Base-by-base conservation (phyloP, 2,797 vertebrate genomes). In the Nyctibius grandis region DNA sequence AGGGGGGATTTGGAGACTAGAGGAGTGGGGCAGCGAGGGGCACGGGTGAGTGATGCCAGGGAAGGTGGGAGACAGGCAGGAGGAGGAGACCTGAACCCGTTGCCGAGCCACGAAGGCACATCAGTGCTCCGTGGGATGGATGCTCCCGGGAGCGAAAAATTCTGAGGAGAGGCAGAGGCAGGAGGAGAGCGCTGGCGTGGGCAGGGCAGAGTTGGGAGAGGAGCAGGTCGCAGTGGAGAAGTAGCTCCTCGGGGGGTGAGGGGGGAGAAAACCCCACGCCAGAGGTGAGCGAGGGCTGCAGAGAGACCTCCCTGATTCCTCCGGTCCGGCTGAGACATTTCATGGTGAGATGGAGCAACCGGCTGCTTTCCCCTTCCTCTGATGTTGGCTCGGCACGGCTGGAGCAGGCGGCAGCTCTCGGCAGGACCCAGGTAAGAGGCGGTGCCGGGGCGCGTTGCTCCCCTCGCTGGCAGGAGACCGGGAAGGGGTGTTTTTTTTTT, bases 401-500 rank as follows among this genome's bases (percentile, higher is more conserved):
- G 94, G 88, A 93, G 91, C 92, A 91, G 94, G 93, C 78, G 72
- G 93, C 94, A 95, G 84, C 93, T 91, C 92, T 95, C 95, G 48
- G 92, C 95, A 90, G 76, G 89, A 96, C 88, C 51, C 67, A 76
- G 97, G 97, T 97, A 97, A 97, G 97, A 96, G 88, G 95, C 75
- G 60, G 81, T 50, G 89, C 92, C 9, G 82, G 92, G 87, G 64
- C 2, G 72, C 28, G 12, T 85, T 84, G 86, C 80, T 95, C 83
- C 79, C 42, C 69, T 69, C 60, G 5, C 63, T 19, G 36, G 94
- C 89, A 29, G 33, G 72, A 61, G 54, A 92, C 44, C 10, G 63
- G 87, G 81, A 88, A 93, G 59, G 79, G 61, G 15, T 5, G n/a
- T n/a, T n/a, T 83, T 64, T 83, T 88, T 92, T 57, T 53, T 13